phyloP scores from a whole-genome alignment of 1,140 invertebrate genomes.

The Bradysia coprophila region DNA sequence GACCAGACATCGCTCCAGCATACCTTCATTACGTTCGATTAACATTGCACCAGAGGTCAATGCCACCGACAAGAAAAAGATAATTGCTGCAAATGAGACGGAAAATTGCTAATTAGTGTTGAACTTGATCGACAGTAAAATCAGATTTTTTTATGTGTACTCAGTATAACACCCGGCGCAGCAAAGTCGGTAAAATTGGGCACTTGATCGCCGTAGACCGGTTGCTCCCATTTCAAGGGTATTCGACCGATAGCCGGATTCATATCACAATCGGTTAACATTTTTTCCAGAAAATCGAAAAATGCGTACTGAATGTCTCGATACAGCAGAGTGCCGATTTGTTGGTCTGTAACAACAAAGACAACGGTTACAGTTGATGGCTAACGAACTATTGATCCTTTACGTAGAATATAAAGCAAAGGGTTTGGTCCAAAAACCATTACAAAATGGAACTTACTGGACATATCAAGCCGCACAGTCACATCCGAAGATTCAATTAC shows the following conservation, averaged over 20 bases:
- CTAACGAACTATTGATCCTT: too few species aligned
- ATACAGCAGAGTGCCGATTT: slow-evolving; percentile 68
- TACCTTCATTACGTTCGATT: slow-evolving; percentile 78
- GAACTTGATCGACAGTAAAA: slow-evolving; percentile 33
- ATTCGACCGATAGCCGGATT: slow-evolving; percentile 50
- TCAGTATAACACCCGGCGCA: slow-evolving; percentile 81
- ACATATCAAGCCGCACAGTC: slow-evolving; percentile 70
- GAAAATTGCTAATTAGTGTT: slow-evolving; percentile 27
- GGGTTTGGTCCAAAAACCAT: neutral
- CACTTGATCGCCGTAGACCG: slow-evolving; percentile 66
- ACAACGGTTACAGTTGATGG: slow-evolving; percentile 2
- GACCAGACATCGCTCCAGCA: slow-evolving; percentile 70
- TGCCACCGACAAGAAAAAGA: slow-evolving; percentile 86
- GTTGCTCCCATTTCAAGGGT: slow-evolving; percentile 58
- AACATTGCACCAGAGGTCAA: slow-evolving; percentile 81
- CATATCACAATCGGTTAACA: slow-evolving; percentile 44
- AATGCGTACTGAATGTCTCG: slow-evolving; percentile 55
- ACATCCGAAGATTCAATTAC: slow-evolving; percentile 56
- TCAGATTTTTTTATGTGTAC: too few species aligned
- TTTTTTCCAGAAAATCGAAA: slow-evolving; percentile 44
- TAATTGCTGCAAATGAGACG: too few species aligned
- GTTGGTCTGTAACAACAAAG: slow-evolving; percentile 52
- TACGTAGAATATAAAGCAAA: neutral
- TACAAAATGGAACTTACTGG: slow-evolving; percentile 43
- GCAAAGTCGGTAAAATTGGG: slow-evolving; percentile 90